Evolutionary conservation across 2,797 vertebrate species (phyloP), one percentile per base, ranked within the genome.

Genomic region (Setipinna tenuifilis): DNA sequence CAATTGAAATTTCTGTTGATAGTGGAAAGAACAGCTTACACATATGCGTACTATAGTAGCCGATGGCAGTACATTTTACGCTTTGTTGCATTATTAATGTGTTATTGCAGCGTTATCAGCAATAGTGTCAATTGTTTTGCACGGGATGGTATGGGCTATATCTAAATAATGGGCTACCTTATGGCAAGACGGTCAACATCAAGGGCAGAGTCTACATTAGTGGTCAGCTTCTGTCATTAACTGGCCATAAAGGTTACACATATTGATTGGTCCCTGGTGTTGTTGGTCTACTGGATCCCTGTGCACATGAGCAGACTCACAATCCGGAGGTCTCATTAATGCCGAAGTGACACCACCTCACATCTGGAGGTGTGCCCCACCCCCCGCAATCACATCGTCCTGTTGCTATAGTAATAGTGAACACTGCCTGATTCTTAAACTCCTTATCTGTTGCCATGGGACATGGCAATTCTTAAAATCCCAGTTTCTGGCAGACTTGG

Each of bases 331-430:
- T 91, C 89, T 83, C 87, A 86, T 83, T 84, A 87, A 85, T 83
- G 50, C 85, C 84, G 83, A 28, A 82, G 81, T 82, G 84, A 87
- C 91, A 89, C 89, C 78, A 65, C 86, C 89, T 81, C 83, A 86
- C 65, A 88, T 89, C 90, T 90, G 83, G 85, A 89, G 88, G 88
- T 86, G 86, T 44, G 71, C 71, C 71, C 71, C 71, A 78, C 71
- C 71, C 71, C 50, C 54, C 59, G 93, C 91, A 94, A 91, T 93
- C 90, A 92, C 89, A 89, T 94, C 92, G 94, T 91, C 91, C 92
- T 94, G 94, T 95, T 96, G 94, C 95, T 93, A 96, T 95, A 94
- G 94, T 91, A 92, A 95, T 94, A 94, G 93, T 92, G 92, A 95
- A 93, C 91, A 92, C 87, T 89, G 87, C 88, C 89, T 90, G 91